Evolutionary conservation across 2,797 vertebrate species (phyloP).

Genomic region (Synaphobranchus kaupii): DNA sequence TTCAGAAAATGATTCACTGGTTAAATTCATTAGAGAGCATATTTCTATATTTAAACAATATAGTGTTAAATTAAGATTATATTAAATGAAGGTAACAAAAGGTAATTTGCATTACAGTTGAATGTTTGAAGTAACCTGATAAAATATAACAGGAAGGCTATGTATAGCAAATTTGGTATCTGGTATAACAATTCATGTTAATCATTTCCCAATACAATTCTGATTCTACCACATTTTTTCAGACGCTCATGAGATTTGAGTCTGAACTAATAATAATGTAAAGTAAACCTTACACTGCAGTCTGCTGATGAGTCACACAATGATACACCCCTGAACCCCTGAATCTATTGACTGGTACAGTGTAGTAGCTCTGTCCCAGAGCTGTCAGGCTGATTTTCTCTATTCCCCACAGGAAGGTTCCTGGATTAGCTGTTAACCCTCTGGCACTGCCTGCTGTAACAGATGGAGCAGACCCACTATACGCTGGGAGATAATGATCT

Average conservation of each 20-base stretch:
- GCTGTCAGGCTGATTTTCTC: background rate
- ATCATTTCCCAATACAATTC: background rate
- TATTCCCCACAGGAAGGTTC: conserved; percentile 27
- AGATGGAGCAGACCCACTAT: conserved; percentile 59
- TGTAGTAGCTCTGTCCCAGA: conserved; percentile 18
- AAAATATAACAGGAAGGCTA: background rate
- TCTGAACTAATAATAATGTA: background rate
- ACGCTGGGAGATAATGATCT: conserved; percentile 36
- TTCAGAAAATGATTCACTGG: background rate
- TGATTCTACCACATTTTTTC: background rate
- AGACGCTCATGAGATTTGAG: background rate
- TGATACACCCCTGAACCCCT: background rate
- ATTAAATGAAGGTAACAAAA: background rate
- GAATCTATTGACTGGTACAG: conserved; percentile 16
- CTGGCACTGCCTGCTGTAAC: conserved; percentile 39
- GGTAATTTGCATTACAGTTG: background rate
- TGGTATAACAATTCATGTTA: background rate
- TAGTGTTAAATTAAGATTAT: background rate
- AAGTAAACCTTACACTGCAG: conserved; percentile 2
- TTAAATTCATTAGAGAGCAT: background rate
- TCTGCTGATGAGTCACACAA: background rate
- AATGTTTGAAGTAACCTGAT: background rate
- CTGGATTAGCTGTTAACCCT: conserved; percentile 40
- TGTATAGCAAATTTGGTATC: background rate
- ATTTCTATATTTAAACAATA: background rate